phyloP scores from a whole-genome alignment of 2,797 vertebrate genomes.

The Columba guinea region DNA sequence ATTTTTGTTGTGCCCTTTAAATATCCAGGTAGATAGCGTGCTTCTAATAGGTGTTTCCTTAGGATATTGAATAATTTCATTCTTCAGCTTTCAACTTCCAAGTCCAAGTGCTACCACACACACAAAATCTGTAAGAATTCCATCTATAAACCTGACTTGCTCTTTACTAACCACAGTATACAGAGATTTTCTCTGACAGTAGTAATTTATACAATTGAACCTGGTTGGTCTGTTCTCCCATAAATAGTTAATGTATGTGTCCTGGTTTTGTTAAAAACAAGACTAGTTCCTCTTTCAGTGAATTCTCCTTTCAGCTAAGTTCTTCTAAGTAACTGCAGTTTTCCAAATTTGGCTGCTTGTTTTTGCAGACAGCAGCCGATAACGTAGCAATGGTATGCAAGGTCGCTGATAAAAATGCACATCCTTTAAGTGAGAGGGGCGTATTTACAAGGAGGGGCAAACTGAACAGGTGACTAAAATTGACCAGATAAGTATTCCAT shows the following conservation, averaged over 20 bases:
- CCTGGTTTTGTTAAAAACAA: no score
- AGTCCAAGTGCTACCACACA: background rate
- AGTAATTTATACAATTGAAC: background rate
- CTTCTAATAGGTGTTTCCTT: background rate
- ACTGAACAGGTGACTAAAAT: no score
- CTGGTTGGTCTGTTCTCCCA: background rate
- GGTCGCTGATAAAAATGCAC: no score
- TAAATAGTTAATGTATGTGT: background rate
- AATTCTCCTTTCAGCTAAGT: no score
- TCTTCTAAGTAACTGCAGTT: no score
- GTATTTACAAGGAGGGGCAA: no score
- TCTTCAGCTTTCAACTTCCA: slow-evolving; percentile 33
- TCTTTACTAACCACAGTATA: background rate
- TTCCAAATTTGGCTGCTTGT: no score
- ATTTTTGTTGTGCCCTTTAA: background rate
- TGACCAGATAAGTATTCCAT: no score
- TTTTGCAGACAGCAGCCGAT: no score
- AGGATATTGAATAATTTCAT: background rate
- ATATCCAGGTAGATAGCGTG: background rate
- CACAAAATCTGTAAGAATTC: background rate
- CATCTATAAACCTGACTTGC: background rate
- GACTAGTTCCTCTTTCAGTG: no score
- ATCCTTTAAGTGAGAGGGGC: no score
- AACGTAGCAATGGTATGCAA: no score
- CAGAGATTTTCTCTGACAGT: background rate